Base-by-base conservation (phyloP, 92 coral and sea anemone species). In the Palythoa heliodiscus region DNA sequence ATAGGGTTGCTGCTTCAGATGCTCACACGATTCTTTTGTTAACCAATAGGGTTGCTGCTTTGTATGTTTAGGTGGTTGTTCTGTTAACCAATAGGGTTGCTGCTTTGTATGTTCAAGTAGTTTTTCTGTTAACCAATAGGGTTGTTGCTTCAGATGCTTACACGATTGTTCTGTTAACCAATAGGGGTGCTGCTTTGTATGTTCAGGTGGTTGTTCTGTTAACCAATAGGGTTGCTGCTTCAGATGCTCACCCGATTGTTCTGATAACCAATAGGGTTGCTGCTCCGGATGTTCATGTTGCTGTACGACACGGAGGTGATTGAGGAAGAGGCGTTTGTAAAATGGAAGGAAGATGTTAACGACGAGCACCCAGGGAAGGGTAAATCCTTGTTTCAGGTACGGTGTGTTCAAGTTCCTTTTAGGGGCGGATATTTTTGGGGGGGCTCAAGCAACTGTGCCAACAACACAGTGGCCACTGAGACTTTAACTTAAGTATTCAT, bases 301-400 rank as follows among this genome's bases (percentile, higher is more conserved):
- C 53, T 96, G 71, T 96, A 96, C 60, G 98, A 96, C 89, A 82
- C 93, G 86, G 99, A 96, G 88, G 95, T 92, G 20, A 94, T 96
- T 24, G 99, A 96, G 86, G 99, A 96, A 81, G 99, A 96, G 82
- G 99, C 99, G 61, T 96, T 94, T 71, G 89, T 96, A 72, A 94
- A 91, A 58, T 96, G 99, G 99, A 96, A 96, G 70, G 99, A 96
- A 80, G 98, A 96, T 77, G 99, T 96, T 24, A 96, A 95, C 72
- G 99, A 94, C 43, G 93, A 94, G 76, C 95, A 96, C 74, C 99
- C 99, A 15, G 99, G 99, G 52, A 96, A 96, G 88, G 99, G 99
- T 52, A 91, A 88, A 81, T 95, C 99, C 63, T 92, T 96, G 72
- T 96, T 96, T 78, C 98, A 96, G 95, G 98, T 95, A 82, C 0